Base-by-base conservation (phyloP, 37 sponge, comb jelly and placozoan genomes). In the Cladorhizidae sp. region DNA sequence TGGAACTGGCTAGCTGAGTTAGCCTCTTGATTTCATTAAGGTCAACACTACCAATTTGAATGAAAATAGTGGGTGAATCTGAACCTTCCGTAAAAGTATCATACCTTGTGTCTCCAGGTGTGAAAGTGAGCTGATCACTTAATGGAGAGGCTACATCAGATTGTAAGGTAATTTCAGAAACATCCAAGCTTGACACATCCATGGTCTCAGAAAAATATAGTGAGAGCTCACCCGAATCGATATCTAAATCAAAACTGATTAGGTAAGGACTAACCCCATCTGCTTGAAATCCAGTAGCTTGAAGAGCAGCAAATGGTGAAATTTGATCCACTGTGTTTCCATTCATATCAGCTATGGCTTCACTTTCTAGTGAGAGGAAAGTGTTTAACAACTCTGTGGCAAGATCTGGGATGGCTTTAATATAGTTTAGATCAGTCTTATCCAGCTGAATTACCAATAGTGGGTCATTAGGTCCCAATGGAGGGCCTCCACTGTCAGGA, bases 121-220 rank as follows among this genome's bases (percentile, higher is more conserved):
- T 83, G 45, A 89, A 88, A 21, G 52, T 83, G 6, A 95, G 43
- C 64, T 67, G 61, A 70, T 91, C 79, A 11, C 35, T 37, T 23
- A 37, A 32, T 9, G 73, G 51, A 23, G 90, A 88, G 17, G 26
- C 58, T 29, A 31, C 35, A 50, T 43, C 57, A 54, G 76, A 68
- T 74, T 95, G 96, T 23, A 95, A 32, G 3, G 77, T 82, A 5
- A 95, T 72, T 17, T 73, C 80, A 38, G 81, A 51, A 8, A 95
- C 87, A 59, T 80, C 67, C 0, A 95, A 64, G 52, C 84, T 79
- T 5, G 88, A 83, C 2, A 95, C 90, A 89, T 92, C 71, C 1
- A 95, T 90, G 0, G 93, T 92, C 72, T 95, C 96, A 18, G 84
- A 77, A 52, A 90, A 93, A 35, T 88, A 88, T 29, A 96, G 36